Conservation (phyloP, 2,888 invertebrate species). For the Metallyticus violacea region DNA sequence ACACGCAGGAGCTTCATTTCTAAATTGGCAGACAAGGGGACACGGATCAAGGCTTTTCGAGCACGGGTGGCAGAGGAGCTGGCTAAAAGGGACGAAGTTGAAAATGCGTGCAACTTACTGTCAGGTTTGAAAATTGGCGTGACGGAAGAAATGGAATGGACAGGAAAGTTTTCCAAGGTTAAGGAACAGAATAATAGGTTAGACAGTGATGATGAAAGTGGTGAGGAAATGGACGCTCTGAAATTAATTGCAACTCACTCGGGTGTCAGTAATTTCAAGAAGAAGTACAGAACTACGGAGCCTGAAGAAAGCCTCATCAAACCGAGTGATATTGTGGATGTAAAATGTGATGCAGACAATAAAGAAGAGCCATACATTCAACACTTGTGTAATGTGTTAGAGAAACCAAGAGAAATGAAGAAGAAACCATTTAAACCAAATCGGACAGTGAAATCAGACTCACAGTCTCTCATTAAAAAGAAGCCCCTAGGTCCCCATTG, state of each 20-base stretch:
- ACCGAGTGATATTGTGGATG: constrained; percentile 48
- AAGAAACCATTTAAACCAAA: constrained; percentile 56
- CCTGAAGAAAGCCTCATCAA: constrained; percentile 51
- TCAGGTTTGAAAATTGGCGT: constrained; percentile 44
- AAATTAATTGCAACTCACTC: constrained; percentile 56
- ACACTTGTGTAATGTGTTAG: constrained; percentile 55
- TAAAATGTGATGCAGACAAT: background rate
- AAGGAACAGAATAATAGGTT: background rate
- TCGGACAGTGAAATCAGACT: constrained; percentile 47
- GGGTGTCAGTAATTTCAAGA: constrained; percentile 32
- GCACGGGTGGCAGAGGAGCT: constrained; percentile 52
- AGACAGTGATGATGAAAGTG: constrained; percentile 51
- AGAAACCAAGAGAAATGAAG: constrained; percentile 34
- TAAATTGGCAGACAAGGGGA: constrained; percentile 59
- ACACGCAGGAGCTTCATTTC: constrained; percentile 53
- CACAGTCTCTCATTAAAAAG: background rate
- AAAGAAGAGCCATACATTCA: constrained; percentile 49
- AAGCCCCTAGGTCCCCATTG: constrained; percentile 44
- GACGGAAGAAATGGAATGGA: constrained; percentile 60
- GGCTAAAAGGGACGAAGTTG: constrained; percentile 51
- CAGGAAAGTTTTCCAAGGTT: constrained; percentile 31
- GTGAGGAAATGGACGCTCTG: constrained; percentile 55
- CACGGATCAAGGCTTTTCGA: constrained; percentile 52
- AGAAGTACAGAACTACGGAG: constrained; percentile 31
- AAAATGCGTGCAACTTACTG: constrained; percentile 52